Evolutionary conservation across 2,113 vertebrate genomes (phyloP).

Genomic region (Indicator maculatus): DNA sequence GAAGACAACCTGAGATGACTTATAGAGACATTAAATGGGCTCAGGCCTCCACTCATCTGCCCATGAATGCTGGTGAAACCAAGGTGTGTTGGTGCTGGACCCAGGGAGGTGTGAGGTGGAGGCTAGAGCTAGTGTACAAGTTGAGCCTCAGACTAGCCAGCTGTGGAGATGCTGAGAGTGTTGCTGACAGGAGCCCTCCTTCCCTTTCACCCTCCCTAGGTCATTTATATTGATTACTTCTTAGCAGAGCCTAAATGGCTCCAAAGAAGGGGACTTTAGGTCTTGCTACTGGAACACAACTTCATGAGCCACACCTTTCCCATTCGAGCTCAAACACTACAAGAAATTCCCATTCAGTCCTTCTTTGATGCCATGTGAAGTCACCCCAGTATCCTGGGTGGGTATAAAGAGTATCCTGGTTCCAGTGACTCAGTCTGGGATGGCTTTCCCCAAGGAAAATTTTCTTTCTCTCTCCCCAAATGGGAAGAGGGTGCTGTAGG

Average conservation of each 20-base stretch:
- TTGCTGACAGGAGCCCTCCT: not conserved
- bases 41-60: fast-evolving
- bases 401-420: not conserved
- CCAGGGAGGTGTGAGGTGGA: fast-evolving
- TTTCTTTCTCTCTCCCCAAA: not conserved
- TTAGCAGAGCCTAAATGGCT: not conserved
- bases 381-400: not conserved
- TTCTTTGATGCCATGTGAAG: not conserved
- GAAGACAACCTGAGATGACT: not conserved
- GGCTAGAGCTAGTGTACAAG: not conserved
- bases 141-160: not conserved
- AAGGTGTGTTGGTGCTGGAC: not conserved
- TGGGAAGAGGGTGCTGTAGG: not conserved
- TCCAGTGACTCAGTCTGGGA: not conserved
- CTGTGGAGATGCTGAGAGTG: not conserved
- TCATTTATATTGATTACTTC: not conserved
- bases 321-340: not conserved
- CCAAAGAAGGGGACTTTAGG: not conserved
- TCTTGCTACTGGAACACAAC: not conserved
- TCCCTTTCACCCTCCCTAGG: not conserved
- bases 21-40: not conserved
- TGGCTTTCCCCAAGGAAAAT: not conserved
- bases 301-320: not conserved
- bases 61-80: not conserved
- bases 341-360: not conserved